Percentiles rank a stretch among this genome's conserved stretches.
phyloP scores from a whole-genome alignment of 1,140 invertebrate species.

The Leptinotarsa texana region DNA sequence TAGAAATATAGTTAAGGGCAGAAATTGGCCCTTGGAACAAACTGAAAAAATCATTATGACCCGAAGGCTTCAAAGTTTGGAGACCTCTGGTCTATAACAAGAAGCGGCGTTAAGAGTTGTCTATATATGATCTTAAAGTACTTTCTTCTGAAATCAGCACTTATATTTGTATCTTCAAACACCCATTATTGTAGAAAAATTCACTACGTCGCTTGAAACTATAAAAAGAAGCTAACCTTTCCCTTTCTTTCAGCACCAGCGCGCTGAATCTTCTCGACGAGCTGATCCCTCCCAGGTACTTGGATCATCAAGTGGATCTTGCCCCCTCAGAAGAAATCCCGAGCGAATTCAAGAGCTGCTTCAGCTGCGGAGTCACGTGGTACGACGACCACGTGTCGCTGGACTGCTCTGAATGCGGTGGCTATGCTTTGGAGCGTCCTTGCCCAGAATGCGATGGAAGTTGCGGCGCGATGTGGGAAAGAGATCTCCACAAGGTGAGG shows the following conservation, averaged over 20 bases:
- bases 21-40: no score
- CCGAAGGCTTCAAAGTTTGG: no score
- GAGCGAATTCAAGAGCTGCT: slow-evolving; percentile 59
- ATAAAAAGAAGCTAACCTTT: background rate
- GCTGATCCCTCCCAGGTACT: background rate
- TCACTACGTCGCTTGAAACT: no score
- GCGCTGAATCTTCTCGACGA: background rate
- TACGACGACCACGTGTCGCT: slow-evolving; percentile 77
- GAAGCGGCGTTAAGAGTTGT: no score
- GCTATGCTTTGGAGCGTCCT: slow-evolving; percentile 75
- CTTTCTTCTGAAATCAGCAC: no score
- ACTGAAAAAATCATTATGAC: no score
- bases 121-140: no score
- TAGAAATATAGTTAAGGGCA: no score
- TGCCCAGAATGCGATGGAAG: slow-evolving; percentile 78
- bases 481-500: slow-evolving; percentile 74
- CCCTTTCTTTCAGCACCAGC: background rate
- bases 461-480: slow-evolving; percentile 74
- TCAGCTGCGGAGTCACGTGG: slow-evolving; percentile 84
- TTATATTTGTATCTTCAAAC: no score
- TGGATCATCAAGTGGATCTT: slow-evolving; percentile 2
- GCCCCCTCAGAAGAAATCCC: background rate
- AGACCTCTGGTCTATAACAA: no score
- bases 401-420: slow-evolving; percentile 82
- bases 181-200: no score